phyloP scores from a whole-genome alignment of 2,888 invertebrate genomes.

The Caenorhabditis sp. region DNA sequence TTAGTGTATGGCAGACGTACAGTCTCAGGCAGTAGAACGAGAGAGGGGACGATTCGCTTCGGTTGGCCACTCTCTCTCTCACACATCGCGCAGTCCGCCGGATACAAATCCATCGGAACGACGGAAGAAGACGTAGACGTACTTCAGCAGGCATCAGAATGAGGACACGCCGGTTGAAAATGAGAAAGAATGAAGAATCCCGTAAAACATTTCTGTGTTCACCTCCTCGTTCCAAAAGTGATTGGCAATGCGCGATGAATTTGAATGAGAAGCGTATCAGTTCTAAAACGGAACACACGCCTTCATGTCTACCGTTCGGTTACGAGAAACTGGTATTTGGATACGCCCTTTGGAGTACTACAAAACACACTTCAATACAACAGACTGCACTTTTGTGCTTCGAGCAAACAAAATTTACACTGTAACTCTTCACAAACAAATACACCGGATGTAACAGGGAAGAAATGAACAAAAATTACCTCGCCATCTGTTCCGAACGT shows the following conservation, averaged over 20 bases:
- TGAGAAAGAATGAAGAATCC: slow-evolving; percentile 9
- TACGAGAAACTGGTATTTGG: background rate
- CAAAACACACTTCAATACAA: slow-evolving; percentile 7
- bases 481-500: slow-evolving; percentile 57
- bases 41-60: slow-evolving; percentile 56
- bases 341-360: slow-evolving; percentile 12
- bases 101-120: slow-evolving; percentile 54
- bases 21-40: slow-evolving; percentile 51
- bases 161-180: slow-evolving; percentile 58
- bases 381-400: slow-evolving; percentile 4
- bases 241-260: slow-evolving; percentile 44
- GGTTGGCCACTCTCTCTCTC: slow-evolving; percentile 42
- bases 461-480: slow-evolving; percentile 27
- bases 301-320: background rate
- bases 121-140: slow-evolving; percentile 31
- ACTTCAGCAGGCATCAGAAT: slow-evolving; percentile 64
- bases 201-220: slow-evolving; percentile 41
- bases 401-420: slow-evolving; percentile 17
- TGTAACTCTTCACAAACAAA: slow-evolving; percentile 25
- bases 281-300: slow-evolving; percentile 24
- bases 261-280: slow-evolving; percentile 42
- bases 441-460: background rate
- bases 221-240: slow-evolving; percentile 26
- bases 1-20: slow-evolving; percentile 59
- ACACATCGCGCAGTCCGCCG: slow-evolving; percentile 47